A percentile compares a stretch with the other conserved stretches of the same genome.
Evolutionary conservation across 2,797 vertebrate species (phyloP).

Genomic region (Heteromormyrus szaboi): DNA sequence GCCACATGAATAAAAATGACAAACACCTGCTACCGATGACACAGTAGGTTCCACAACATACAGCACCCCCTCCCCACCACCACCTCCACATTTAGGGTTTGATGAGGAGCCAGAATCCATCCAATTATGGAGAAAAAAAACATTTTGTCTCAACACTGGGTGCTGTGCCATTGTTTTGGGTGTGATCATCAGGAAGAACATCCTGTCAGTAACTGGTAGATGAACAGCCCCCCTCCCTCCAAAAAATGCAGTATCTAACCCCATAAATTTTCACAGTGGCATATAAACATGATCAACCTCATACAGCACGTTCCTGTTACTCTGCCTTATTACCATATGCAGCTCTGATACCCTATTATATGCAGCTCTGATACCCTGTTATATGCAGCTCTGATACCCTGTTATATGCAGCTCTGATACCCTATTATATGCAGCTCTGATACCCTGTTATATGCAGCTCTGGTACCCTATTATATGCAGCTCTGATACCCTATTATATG

Average conservation of each 20-base stretch:
- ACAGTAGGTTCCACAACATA: background rate
- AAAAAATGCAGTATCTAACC: background rate
- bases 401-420: no score
- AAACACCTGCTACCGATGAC: background rate
- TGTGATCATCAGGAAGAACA: conserved; percentile 33
- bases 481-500: background rate
- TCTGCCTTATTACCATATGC: background rate
- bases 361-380: no score
- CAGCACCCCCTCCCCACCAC: background rate
- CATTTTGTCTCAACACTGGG: conserved; percentile 25
- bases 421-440: no score
- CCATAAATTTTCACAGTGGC: background rate
- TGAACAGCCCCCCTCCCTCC: background rate
- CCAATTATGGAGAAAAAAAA: background rate
- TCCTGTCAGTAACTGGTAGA: background rate
- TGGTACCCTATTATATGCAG: background rate
- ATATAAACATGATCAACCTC: background rate
- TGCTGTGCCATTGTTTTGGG: conserved; percentile 34
- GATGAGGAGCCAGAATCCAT: background rate
- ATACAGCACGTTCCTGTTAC: background rate
- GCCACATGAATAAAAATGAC: background rate
- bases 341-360: background rate
- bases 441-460: no score
- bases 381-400: no score
- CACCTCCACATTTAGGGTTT: background rate